Evolutionary conservation across 1,140 invertebrate genomes (phyloP).

Genomic region (Caenorhabditis remanei): DNA sequence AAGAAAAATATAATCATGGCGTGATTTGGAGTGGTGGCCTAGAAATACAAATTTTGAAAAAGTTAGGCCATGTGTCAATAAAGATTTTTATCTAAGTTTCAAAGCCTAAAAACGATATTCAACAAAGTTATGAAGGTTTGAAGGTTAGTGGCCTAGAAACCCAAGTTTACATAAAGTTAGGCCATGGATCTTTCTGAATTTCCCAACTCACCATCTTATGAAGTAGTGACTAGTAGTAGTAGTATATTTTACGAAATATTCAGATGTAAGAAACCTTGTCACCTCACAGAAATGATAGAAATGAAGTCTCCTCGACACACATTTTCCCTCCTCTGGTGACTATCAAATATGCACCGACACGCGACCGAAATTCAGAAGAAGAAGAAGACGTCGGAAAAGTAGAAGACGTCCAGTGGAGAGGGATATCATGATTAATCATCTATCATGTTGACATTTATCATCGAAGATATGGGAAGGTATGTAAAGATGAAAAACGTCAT

Average conservation of each 20-base stretch:
- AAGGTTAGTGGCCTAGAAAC: no score
- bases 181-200: no score
- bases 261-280: not conserved
- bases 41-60: no score
- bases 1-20: not conserved
- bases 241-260: not conserved
- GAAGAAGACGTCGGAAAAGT: not conserved
- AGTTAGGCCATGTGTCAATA: no score
- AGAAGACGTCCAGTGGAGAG: not conserved
- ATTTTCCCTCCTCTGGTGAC: not conserved
- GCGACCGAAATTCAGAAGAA: not conserved
- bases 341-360: constrained; percentile 27
- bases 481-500: no score
- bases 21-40: no score
- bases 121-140: no score
- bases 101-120: no score
- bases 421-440: constrained; percentile 5
- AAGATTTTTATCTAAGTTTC: no score
- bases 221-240: not conserved
- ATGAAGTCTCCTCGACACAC: not conserved
- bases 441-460: constrained; percentile 4
- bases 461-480: no score
- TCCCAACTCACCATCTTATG: not conserved
- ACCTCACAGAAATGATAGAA: not conserved
- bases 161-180: no score